Evolutionary conservation across 2,888 invertebrate genomes (phyloP).

Genomic region (Nomada ruficornis): DNA sequence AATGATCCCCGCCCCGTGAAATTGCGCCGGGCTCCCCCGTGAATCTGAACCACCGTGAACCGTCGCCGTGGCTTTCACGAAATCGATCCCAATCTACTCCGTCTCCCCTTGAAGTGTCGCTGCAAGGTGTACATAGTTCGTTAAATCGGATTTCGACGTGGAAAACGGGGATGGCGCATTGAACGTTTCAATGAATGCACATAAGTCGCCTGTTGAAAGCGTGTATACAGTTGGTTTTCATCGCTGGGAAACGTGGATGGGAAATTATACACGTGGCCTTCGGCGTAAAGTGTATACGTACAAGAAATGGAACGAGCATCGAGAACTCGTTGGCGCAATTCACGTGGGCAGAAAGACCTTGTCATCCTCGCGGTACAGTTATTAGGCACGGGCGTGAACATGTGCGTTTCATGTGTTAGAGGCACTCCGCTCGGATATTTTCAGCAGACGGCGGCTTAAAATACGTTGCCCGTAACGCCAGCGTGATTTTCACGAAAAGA

Average conservation of each 20-base stretch:
- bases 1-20: slow-evolving; percentile 46
- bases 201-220: slow-evolving; percentile 7
- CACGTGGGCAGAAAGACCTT: slow-evolving; percentile 59
- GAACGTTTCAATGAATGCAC: not conserved
- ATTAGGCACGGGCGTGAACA: slow-evolving; percentile 62
- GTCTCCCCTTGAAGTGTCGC: slow-evolving; percentile 18
- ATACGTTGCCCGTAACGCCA: slow-evolving; percentile 39
- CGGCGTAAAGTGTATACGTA: not conserved
- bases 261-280: not conserved
- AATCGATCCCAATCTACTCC: slow-evolving; percentile 57
- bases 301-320: slow-evolving; percentile 33
- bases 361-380: slow-evolving; percentile 60
- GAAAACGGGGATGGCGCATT: not conserved
- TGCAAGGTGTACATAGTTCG: slow-evolving; percentile 37
- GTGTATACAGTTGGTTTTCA: not conserved
- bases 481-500: slow-evolving; percentile 55
- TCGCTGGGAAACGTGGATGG: not conserved
- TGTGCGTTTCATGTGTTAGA: slow-evolving; percentile 67
- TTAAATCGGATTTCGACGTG: slow-evolving; percentile 41
- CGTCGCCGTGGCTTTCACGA: slow-evolving; percentile 32
- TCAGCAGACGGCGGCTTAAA: slow-evolving; percentile 60
- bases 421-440: slow-evolving; percentile 62
- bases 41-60: slow-evolving; percentile 43
- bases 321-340: slow-evolving; percentile 33
- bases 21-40: slow-evolving; percentile 34